Conservation (phyloP, 2,888 invertebrate genomes). For the Agrochola circellaris region DNA sequence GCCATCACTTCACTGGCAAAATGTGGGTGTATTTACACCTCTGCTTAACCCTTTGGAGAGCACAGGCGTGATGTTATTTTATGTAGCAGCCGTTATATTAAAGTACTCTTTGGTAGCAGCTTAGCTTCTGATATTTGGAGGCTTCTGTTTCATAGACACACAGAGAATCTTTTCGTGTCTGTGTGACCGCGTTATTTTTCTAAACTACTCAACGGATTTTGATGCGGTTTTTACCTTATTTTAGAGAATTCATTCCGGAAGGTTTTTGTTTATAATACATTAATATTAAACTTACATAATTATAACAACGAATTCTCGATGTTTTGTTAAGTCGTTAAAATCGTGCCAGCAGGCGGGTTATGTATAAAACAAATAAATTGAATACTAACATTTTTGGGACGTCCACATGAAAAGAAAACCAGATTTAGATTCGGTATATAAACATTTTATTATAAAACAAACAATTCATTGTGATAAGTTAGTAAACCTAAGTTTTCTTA, state of each 20-base stretch:
- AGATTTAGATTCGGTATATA: slow-evolving; percentile 41
- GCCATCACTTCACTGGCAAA: neutral
- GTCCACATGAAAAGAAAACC: slow-evolving; percentile 9
- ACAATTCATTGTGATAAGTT: slow-evolving; percentile 75
- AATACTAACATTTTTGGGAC: neutral
- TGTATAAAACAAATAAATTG: neutral
- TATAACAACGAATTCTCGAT: too few species aligned
- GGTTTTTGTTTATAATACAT: too few species aligned
- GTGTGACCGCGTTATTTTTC: too few species aligned
- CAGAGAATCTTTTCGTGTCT: too few species aligned
- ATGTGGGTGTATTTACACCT: neutral
- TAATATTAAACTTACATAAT: too few species aligned
- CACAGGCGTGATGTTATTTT: too few species aligned
- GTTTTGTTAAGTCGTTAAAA: too few species aligned
- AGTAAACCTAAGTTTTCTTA: slow-evolving; percentile 83
- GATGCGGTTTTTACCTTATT: too few species aligned
- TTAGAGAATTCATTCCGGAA: too few species aligned
- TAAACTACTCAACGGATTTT: too few species aligned
- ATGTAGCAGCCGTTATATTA: neutral
- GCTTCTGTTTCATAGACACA: neutral
- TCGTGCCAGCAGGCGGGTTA: too few species aligned
- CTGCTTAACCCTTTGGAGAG: neutral
- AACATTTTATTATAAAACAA: slow-evolving; percentile 59
- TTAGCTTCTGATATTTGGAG: neutral
- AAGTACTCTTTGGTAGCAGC: too few species aligned